Conservation (phyloP, 2,888 invertebrate species). For the Lepidochrysops patricia region DNA sequence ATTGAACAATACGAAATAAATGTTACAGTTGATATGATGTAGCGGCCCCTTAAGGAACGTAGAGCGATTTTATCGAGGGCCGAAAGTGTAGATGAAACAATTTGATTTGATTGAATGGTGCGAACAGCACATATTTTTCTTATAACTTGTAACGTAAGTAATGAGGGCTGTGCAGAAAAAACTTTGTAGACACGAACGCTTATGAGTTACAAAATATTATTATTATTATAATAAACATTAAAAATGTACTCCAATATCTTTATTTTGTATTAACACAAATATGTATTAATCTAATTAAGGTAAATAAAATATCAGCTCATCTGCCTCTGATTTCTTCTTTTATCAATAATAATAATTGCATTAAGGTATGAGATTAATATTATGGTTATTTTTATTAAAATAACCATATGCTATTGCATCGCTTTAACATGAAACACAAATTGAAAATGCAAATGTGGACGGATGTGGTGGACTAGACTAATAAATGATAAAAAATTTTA, state of each 20-base stretch:
- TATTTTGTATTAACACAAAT: too few relatives aligned
- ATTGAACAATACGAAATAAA: constrained; percentile 42
- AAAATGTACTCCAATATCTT: not conserved
- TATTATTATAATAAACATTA: not conserved
- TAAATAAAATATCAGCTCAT: not conserved
- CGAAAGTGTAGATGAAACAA: not conserved
- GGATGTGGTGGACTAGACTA: not conserved
- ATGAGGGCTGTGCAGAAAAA: not conserved
- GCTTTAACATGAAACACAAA: not conserved
- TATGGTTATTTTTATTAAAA: not conserved
- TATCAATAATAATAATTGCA: not conserved
- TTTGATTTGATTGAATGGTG: not conserved
- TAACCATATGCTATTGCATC: too few relatives aligned
- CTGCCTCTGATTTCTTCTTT: not conserved
- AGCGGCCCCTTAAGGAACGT: not conserved
- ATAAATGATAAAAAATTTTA: not conserved
- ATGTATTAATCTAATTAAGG: not conserved
- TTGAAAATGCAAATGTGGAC: not conserved
- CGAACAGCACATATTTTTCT: not conserved
- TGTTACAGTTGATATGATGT: not conserved
- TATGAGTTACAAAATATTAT: not conserved
- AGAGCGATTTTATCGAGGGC: not conserved
- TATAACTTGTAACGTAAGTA: not conserved
- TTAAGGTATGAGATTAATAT: not conserved
- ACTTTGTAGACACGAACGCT: not conserved